phyloP scores from a whole-genome alignment of 2,888 invertebrate species.

The Trachelus iudaicus region DNA sequence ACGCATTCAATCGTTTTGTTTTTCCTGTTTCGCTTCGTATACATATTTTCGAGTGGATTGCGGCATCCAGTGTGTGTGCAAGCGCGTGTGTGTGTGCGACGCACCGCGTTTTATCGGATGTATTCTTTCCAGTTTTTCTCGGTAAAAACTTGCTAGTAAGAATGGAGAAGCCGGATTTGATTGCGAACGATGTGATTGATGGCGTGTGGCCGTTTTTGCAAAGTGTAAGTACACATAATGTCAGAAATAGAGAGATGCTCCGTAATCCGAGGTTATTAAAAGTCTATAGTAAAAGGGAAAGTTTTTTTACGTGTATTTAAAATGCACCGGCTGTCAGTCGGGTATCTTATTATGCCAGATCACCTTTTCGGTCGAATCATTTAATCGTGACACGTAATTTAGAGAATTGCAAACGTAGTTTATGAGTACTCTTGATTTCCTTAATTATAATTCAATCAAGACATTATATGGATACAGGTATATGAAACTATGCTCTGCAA shows the following conservation, averaged over 20 bases:
- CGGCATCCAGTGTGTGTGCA: not conserved
- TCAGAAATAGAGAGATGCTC: not conserved
- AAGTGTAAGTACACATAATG: conserved; percentile 73
- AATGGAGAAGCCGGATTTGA: conserved; percentile 72
- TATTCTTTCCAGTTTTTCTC: conserved; percentile 1
- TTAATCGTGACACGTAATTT: not conserved
- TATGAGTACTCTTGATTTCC: not conserved
- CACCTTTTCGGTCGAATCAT: not conserved
- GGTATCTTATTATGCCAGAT: not conserved
- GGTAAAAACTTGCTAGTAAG: conserved; percentile 18
- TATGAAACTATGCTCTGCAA: not conserved
- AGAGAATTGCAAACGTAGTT: not conserved
- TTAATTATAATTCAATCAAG: not conserved
- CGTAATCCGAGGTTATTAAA: not conserved
- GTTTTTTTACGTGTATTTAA: not conserved
- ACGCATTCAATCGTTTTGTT: not conserved
- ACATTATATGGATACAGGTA: not conserved
- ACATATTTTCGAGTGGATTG: not conserved
- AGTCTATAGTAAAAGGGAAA: not conserved
- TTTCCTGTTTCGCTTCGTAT: not conserved
- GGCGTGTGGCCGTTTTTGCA: conserved; percentile 82
- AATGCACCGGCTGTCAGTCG: not conserved
- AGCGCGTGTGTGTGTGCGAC: not conserved
- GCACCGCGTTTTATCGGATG: not conserved
- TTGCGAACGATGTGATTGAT: conserved; percentile 79